These are phyloP conservation scores for Adelges cooleyi DNA, from an alignment of 1,140 invertebrate species.

Conservation along the genomic window DNA sequence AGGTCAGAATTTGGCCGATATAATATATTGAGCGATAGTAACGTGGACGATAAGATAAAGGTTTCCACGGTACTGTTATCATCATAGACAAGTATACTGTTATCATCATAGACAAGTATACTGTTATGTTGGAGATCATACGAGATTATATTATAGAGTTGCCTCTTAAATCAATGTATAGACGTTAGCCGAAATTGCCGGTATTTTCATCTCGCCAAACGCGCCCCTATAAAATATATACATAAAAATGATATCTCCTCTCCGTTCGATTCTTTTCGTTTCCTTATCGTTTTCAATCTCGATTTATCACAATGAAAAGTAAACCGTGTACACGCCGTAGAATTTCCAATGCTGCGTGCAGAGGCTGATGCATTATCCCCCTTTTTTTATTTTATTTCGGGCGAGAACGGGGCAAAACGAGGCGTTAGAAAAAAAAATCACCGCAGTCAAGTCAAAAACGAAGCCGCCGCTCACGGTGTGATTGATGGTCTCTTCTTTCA, in stretches of 20 bases:
- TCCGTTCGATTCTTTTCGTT: not conserved
- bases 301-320: constrained; percentile 22
- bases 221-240: too few relatives aligned
- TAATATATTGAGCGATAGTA: too few relatives aligned
- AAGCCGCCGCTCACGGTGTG: not conserved
- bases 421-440: constrained; percentile 19
- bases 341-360: not conserved
- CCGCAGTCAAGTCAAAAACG: constrained; percentile 8
- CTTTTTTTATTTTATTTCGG: not conserved
- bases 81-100: too few relatives aligned
- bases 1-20: too few relatives aligned
- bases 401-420: not conserved
- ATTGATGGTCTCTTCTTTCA: constrained; percentile 19
- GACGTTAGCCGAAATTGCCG: too few relatives aligned
- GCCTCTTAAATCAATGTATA: too few relatives aligned
- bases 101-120: too few relatives aligned
- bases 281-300: constrained; percentile 9
- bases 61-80: too few relatives aligned
- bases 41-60: too few relatives aligned
- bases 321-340: not conserved
- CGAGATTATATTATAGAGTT: too few relatives aligned
- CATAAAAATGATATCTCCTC: not conserved
- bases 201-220: too few relatives aligned
- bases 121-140: too few relatives aligned
- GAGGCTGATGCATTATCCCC: not conserved